These are phyloP conservation scores for Hestina assimilis DNA, from an alignment of 1,140 invertebrate genomes.

Conservation along the genomic window DNA sequence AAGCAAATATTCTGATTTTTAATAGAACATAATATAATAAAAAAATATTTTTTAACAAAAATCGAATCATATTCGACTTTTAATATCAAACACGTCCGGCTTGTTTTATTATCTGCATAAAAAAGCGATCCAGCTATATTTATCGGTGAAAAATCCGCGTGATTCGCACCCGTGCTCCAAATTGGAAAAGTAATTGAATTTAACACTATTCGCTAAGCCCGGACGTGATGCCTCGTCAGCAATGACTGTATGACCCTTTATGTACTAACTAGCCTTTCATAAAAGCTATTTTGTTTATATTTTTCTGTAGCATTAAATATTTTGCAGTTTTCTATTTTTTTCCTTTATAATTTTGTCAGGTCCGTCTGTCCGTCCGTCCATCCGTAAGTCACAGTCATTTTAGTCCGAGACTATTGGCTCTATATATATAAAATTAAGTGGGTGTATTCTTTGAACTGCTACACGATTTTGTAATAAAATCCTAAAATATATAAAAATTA, in stretches of 20 bases:
- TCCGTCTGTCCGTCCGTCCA: too few relatives aligned
- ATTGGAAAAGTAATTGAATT: constrained; percentile 37
- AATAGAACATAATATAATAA: too few relatives aligned
- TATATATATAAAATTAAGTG: too few relatives aligned
- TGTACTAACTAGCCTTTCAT: not conserved
- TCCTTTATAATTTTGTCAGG: too few relatives aligned
- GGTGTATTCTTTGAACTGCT: too few relatives aligned
- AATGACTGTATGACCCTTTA: not conserved
- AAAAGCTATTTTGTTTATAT: not conserved
- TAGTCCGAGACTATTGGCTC: too few relatives aligned
- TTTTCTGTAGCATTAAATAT: not conserved
- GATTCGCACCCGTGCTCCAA: constrained; percentile 25
- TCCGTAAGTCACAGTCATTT: too few relatives aligned
- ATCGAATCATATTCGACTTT: not conserved
- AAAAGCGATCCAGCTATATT: constrained; percentile 14
- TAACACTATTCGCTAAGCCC: constrained; percentile 24
- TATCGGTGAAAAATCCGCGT: constrained; percentile 28
- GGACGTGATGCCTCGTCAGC: constrained; percentile 11
- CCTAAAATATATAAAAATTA: too few relatives aligned
- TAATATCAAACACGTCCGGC: not conserved
- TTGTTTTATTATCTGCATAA: constrained; percentile 11
- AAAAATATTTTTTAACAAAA: not conserved
- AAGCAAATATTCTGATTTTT: too few relatives aligned
- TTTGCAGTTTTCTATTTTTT: too few relatives aligned
- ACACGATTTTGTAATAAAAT: too few relatives aligned